A percentile compares a stretch with the other conserved stretches of the same genome.
phyloP scores from a whole-genome alignment of 2,113 vertebrate genomes.

The Eleginops maclovinus region DNA sequence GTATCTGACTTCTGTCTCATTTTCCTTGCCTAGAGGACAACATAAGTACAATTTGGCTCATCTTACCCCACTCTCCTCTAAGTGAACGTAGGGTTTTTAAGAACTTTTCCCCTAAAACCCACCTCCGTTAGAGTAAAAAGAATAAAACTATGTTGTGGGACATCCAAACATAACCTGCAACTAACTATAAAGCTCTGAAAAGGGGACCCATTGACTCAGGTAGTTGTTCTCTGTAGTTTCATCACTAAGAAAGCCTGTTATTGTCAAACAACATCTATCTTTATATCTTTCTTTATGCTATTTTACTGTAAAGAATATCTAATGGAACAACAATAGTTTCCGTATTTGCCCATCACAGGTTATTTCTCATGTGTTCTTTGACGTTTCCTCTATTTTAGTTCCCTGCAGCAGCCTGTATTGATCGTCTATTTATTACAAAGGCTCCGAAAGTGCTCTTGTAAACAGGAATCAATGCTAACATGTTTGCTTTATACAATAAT shows the following conservation, averaged over 20 bases:
- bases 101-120: too few relatives aligned
- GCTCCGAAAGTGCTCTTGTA: constrained; percentile 65
- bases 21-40: too few relatives aligned
- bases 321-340: constrained; percentile 24
- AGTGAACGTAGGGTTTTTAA: too few relatives aligned
- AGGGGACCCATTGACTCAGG: too few relatives aligned
- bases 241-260: background rate
- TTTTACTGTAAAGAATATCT: constrained; percentile 34
- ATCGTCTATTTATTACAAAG: constrained; percentile 67
- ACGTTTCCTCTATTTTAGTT: constrained; percentile 47
- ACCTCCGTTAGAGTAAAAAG: too few relatives aligned
- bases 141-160: background rate
- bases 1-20: too few relatives aligned
- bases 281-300: background rate
- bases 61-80: too few relatives aligned
- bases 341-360: background rate
- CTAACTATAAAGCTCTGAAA: too few relatives aligned
- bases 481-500: constrained; percentile 62
- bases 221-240: too few relatives aligned
- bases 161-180: too few relatives aligned
- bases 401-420: constrained; percentile 62
- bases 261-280: background rate
- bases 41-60: too few relatives aligned
- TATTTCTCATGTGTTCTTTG: constrained; percentile 30
- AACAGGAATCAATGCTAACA: constrained; percentile 77